phyloP scores from a whole-genome alignment of 2,888 invertebrate species.

The Oconnorella tubifera region DNA sequence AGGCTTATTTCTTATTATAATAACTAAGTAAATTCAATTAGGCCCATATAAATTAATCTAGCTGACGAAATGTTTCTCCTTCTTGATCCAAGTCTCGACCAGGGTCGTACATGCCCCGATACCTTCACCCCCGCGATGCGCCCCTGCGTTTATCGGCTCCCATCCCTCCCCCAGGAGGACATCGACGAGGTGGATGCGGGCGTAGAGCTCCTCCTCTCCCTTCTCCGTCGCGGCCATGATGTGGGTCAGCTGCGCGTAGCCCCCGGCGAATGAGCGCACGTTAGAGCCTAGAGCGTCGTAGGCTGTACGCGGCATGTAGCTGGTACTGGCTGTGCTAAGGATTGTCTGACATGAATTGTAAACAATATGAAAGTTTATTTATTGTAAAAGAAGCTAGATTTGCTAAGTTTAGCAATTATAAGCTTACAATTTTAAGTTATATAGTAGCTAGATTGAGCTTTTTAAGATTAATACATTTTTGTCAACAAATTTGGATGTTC shows the following conservation, averaged over 20 bases:
- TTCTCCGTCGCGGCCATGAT: not conserved
- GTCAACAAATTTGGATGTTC: too few relatives aligned
- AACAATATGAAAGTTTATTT: too few relatives aligned
- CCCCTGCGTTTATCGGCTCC: not conserved
- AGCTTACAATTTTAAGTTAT: too few relatives aligned
- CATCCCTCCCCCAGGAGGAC: not conserved
- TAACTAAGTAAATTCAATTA: too few relatives aligned
- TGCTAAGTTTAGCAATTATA: too few relatives aligned
- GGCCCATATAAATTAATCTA: too few relatives aligned
- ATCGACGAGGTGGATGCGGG: not conserved
- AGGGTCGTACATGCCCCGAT: not conserved
- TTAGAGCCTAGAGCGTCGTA: not conserved
- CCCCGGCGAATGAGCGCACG: not conserved
- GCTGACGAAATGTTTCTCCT: not conserved
- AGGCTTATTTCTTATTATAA: too few relatives aligned
- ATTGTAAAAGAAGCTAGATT: too few relatives aligned
- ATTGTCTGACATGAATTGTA: too few relatives aligned
- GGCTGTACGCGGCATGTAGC: not conserved
- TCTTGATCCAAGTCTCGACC: not conserved
- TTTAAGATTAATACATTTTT: too few relatives aligned
- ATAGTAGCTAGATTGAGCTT: too few relatives aligned
- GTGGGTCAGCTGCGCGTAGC: not conserved
- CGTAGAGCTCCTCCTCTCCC: not conserved
- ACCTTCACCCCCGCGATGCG: not conserved
- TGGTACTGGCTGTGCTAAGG: not conserved